phyloP scores from a whole-genome alignment of 2,113 vertebrate species.

The Coregonus clupeaformis region DNA sequence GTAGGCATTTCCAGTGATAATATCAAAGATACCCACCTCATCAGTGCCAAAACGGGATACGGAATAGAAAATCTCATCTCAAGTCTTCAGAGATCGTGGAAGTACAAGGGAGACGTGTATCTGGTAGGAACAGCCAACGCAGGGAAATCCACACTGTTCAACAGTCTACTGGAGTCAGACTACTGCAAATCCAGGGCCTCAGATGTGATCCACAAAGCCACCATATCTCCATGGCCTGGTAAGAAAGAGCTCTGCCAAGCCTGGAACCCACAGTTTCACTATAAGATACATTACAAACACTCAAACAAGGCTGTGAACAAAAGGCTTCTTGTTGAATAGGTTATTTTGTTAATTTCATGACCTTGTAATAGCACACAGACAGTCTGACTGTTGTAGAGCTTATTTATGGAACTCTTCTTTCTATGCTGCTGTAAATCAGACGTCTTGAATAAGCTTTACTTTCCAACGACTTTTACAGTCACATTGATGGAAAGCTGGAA shows the following conservation, averaged over 20 bases:
- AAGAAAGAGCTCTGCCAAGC: constrained; percentile 1
- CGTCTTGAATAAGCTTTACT: not conserved
- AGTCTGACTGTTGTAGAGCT: too few species aligned
- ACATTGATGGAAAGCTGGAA: too few species aligned
- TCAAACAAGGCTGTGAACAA: not conserved
- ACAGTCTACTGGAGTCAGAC: constrained; percentile 84
- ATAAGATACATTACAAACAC: not conserved
- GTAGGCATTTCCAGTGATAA: constrained; percentile 49
- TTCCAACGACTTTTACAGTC: not conserved
- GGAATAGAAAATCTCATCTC: constrained; percentile 85
- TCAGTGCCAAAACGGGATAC: constrained; percentile 92
- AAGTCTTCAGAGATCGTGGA: constrained; percentile 85
- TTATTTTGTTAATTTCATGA: too few species aligned
- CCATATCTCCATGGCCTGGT: constrained; percentile 93
- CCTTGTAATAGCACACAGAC: too few species aligned
- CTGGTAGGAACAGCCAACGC: constrained; percentile 87
- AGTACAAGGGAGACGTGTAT: constrained; percentile 85
- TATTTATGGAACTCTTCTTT: too few species aligned
- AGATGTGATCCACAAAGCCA: constrained; percentile 78
- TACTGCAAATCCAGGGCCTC: constrained; percentile 85
- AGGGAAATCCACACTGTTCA: constrained; percentile 94
- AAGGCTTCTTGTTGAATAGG: not conserved
- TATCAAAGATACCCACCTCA: constrained; percentile 78
- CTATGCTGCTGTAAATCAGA: too few species aligned
- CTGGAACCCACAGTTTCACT: not conserved